Evolutionary conservation across 2,888 invertebrate species (phyloP), one percentile per base, ranked within the genome.

Genomic region (Geotrupes spiniger): DNA sequence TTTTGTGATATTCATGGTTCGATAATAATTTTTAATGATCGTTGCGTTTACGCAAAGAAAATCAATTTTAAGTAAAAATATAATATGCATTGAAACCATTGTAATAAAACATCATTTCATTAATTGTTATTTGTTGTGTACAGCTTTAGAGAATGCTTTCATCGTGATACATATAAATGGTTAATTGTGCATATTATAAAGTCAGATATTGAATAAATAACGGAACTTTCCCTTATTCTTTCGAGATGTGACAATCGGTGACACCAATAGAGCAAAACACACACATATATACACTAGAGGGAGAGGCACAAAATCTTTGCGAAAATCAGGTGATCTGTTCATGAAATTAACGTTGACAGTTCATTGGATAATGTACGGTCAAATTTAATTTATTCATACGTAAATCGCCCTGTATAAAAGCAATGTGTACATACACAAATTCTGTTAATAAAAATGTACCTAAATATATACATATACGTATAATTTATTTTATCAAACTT

Each of bases 31-130:
- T 3, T 21, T 21, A 21, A 21, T 21, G 6, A 6, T 21, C 21
- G 6, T 21, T 21, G 3, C 21, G 21, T n/a, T n/a, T n/a, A 21
- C 3, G 21, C 21, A 52, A 42, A 52, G 45, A 51, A 54, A 56
- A 53, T 49, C 56, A 55, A 53, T 53, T 54, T 51, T 37, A 27
- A 16, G 49, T 59, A 61, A 58, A 57, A 43, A 49, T 63, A 67
- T 69, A 70, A 70, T 71, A 71, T 71, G 70, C 70, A 69, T 66
- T 58, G 46, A 59, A 62, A 68, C 68, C 68, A 68, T 68, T 69
- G 64, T 66, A 64, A 63, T 54, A 62, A 67, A 65, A 59, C 63
- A 64, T 64, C 57, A 53, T 50, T 55, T 54, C 50, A 60, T 62
- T 63, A 65, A 63, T 49, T 65, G 65, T 68, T 67, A 64, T 45